Conservation (phyloP, 2,888 invertebrate genomes). For the Polyommatus iphigenia region DNA sequence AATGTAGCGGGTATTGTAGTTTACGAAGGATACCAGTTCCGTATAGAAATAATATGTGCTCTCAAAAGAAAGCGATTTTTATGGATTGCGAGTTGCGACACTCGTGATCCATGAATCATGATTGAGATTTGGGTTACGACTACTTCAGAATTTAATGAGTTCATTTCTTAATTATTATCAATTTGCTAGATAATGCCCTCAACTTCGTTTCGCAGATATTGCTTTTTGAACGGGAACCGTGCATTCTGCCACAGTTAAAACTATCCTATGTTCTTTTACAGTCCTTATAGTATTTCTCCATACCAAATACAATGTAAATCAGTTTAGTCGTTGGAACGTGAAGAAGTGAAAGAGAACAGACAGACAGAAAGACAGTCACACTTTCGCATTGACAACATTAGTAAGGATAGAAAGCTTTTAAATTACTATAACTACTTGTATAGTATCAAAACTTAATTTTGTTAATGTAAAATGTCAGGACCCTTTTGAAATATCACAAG, state of each 20-base stretch:
- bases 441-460: background rate
- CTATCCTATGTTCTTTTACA: too few relatives aligned
- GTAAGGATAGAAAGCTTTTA: too few relatives aligned
- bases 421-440: background rate
- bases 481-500: background rate
- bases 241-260: too few relatives aligned
- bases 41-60: slow-evolving; percentile 41
- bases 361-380: too few relatives aligned
- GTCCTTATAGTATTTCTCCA: too few relatives aligned
- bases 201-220: too few relatives aligned
- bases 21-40: slow-evolving; percentile 40
- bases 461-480: background rate
- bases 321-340: too few relatives aligned
- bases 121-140: background rate
- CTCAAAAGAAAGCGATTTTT: background rate
- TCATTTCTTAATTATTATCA: background rate
- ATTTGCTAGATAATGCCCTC: too few relatives aligned
- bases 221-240: too few relatives aligned
- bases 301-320: too few relatives aligned
- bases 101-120: background rate
- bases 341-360: too few relatives aligned
- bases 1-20: slow-evolving; percentile 31
- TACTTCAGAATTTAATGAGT: background rate
- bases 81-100: background rate
- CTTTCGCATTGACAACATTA: too few relatives aligned